These are phyloP conservation scores for Bos indicus DNA, from an alignment of 2,113 vertebrate genomes.

Conservation along the genomic window DNA sequence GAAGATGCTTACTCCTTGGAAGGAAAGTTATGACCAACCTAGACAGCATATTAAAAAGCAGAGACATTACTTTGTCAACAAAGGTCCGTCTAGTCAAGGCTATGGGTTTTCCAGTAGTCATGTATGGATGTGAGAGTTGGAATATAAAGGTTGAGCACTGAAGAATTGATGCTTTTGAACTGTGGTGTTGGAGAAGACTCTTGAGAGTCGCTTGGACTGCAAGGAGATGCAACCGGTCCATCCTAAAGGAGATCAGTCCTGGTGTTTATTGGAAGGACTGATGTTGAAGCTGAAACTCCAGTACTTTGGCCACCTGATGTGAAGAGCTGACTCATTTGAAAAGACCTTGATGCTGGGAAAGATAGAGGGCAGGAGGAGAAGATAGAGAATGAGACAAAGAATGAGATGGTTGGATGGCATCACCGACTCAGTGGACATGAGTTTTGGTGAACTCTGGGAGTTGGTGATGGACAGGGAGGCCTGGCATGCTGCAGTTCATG, in stretches of 20 bases:
- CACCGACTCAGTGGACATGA: neutral
- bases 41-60: neutral
- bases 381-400: neutral
- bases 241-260: neutral
- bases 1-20: neutral
- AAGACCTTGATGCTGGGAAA: neutral
- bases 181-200: neutral
- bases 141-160: accelerated
- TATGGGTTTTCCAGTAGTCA: neutral
- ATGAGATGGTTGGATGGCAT: neutral
- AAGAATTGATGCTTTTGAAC: neutral
- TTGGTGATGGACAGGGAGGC: neutral
- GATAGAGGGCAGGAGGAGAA: neutral
- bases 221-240: neutral
- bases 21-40: neutral
- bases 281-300: neutral
- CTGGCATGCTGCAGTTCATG: neutral
- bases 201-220: neutral
- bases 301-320: neutral
- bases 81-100: neutral
- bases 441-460: accelerated
- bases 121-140: neutral
- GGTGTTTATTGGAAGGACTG: neutral
- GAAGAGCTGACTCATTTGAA: neutral
- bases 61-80: neutral